Evolutionary conservation across 2,797 vertebrate species (phyloP).

Genomic region (Nothura maculosa): DNA sequence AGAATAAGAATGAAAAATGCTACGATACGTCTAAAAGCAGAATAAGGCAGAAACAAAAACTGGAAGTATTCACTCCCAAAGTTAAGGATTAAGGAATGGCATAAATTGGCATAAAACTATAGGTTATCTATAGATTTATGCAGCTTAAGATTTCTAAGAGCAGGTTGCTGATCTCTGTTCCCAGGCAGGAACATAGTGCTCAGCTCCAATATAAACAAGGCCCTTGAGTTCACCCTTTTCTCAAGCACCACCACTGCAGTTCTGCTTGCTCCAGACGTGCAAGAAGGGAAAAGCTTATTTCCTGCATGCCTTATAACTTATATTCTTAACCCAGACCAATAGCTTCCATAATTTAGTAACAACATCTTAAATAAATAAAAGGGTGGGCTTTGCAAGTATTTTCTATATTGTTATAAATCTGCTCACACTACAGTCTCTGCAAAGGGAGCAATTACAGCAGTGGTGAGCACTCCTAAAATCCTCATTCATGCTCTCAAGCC

Average conservation of each 20-base stretch:
- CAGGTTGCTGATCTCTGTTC: not conserved
- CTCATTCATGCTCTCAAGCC: not conserved
- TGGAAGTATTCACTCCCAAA: too few species aligned
- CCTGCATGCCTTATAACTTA: not conserved
- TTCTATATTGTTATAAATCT: not conserved
- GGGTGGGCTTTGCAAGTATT: not conserved
- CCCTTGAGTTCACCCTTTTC: too few species aligned
- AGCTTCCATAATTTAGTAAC: not conserved
- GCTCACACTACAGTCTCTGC: not conserved
- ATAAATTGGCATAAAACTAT: too few species aligned
- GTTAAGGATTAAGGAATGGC: not conserved
- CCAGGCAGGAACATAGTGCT: not conserved
- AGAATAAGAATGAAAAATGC: not conserved
- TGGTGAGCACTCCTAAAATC: not conserved
- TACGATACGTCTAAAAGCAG: not conserved
- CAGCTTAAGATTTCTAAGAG: not conserved
- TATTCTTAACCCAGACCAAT: not conserved
- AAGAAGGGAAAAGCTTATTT: not conserved
- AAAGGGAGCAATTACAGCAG: not conserved
- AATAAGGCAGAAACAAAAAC: not conserved
- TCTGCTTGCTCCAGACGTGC: not conserved
- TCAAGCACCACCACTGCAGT: not conserved
- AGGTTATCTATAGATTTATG: too few species aligned
- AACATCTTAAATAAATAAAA: not conserved
- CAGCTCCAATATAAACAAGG: not conserved